phyloP scores from a whole-genome alignment of 35 echinoderm and acorn worm species.

The Heliocidaris tuberculata region DNA sequence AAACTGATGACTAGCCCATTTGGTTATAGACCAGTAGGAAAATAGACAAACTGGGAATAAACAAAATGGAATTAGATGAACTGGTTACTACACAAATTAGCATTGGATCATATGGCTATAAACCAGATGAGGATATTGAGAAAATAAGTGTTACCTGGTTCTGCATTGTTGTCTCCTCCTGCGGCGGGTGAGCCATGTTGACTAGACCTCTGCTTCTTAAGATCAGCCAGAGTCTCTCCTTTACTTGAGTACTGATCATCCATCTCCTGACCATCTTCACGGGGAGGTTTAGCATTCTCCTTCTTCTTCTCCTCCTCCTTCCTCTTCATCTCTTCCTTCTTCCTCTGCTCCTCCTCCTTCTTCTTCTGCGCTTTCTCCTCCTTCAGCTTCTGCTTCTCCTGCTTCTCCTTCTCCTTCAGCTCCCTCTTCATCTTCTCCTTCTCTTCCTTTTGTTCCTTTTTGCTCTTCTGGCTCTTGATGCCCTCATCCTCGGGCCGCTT shows the following conservation, averaged over 20 bases:
- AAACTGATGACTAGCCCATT: no score
- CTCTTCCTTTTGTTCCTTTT: slow-evolving; percentile 38
- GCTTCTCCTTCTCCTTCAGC: slow-evolving; percentile 23
- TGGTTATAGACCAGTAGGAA: no score
- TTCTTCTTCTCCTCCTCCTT: background rate
- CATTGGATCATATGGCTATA: no score
- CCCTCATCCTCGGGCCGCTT: background rate
- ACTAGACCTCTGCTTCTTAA: slow-evolving; percentile 15
- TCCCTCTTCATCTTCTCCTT: background rate
- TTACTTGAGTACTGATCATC: background rate
- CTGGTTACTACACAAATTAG: no score
- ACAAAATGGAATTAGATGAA: no score
- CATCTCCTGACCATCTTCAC: background rate
- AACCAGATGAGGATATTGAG: background rate
- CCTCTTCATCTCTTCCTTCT: background rate
- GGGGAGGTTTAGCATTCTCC: background rate
- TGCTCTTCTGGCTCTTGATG: slow-evolving; percentile 36
- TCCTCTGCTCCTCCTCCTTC: background rate
- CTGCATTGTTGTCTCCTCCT: background rate
- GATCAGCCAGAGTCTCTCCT: slow-evolving; percentile 30
- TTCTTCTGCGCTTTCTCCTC: background rate
- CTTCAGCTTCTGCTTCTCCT: slow-evolving; percentile 7
- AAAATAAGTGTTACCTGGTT: slow-evolving; percentile 23
- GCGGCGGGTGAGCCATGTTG: background rate
- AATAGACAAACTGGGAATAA: no score